Evolutionary conservation across 2,888 invertebrate genomes (phyloP).

Genomic region (Drosophila kambysellisi): DNA sequence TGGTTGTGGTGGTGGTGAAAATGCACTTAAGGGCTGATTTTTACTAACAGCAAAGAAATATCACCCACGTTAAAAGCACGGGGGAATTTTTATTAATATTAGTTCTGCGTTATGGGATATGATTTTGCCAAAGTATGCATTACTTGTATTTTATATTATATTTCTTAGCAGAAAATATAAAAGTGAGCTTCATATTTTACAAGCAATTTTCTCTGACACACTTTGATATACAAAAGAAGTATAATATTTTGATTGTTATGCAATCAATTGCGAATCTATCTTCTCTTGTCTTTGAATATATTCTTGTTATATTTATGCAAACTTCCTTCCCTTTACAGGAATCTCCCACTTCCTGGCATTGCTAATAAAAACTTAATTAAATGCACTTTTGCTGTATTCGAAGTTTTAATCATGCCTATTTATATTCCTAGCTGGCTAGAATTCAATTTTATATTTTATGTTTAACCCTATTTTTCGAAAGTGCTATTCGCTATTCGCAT

Average conservation of each 20-base stretch:
- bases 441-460: not conserved
- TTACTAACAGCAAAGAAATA: slow-evolving; percentile 20
- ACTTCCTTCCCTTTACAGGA: not conserved
- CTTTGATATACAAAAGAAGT: not conserved
- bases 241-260: not conserved
- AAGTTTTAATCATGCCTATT: not conserved
- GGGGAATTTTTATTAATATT: slow-evolving; percentile 6
- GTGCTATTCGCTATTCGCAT: not conserved
- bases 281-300: not conserved
- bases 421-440: not conserved
- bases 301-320: not conserved
- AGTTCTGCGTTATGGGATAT: not conserved
- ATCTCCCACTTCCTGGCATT: not conserved
- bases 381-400: not conserved
- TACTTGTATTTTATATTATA: not conserved
- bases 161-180: too few species aligned
- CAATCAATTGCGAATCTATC: not conserved
- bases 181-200: not conserved
- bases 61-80: not conserved
- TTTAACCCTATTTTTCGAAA: not conserved
- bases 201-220: not conserved
- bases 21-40: slow-evolving; percentile 52
- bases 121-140: not conserved
- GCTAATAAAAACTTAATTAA: not conserved
- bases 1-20: slow-evolving; percentile 9